Evolutionary conservation across 2,888 invertebrate genomes (phyloP), one percentile per base, ranked within the genome.

Genomic region (Copidosoma aretas): DNA sequence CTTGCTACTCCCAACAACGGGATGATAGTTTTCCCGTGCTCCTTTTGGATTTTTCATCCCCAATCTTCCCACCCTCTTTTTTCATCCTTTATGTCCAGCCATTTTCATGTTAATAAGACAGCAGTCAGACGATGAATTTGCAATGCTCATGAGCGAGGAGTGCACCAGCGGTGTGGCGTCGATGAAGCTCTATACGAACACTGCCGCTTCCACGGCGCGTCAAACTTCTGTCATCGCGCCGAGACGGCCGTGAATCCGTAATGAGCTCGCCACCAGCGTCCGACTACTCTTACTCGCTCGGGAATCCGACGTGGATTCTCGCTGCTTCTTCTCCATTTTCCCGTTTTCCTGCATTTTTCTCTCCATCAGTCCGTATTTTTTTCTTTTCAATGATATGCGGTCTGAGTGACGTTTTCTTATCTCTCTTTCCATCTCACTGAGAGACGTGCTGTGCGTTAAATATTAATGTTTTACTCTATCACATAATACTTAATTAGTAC

Each of bases 101-200:
- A 75, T 75, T 75, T 72, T 75, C 69, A 75, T 75, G 74, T 73
- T 75, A 75, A 74, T 74, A 65, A n/a, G 41, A 32, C 32, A 32
- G 19, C 58, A 46, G 57, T 39, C 57, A 32, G 57, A 39, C 57
- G 12, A n/a, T 32, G 25, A 41, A 74, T 75, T 75, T 75, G 74
- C 73, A 74, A 73, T 74, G 74, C 64, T 75, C 74, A 75, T 74
- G 61, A 68, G 32, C 32, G 8, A 64, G 32, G 52, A 64, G 56
- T n/a, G n/a, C n/a, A n/a, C n/a, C 4, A 32, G 8, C 57, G 51
- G 43, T 43, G n/a, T 15, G 3, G 21, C 10, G 21, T 1, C 12
- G 22, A 22, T 8, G 39, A n/a, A 19, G 21, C 62, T 62, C 52
- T 62, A 46, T 25, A 56, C 49, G 46, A n/a, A n/a, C n/a, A n/a